Evolutionary conservation across 2,888 invertebrate genomes (phyloP).

Genomic region (Vannuccia rotundouncinata): DNA sequence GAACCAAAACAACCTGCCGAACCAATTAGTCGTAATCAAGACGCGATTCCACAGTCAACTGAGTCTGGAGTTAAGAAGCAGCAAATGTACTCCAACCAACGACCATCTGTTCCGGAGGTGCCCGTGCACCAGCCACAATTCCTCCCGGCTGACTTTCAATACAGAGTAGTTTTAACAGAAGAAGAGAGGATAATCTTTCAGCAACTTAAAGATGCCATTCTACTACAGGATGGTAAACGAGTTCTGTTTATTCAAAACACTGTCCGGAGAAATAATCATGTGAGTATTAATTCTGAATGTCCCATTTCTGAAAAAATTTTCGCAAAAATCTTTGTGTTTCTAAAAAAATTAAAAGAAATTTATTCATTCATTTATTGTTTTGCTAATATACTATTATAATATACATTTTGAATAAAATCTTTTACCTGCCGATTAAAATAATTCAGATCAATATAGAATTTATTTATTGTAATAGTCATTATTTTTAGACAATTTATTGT

Average conservation of each 20-base stretch:
- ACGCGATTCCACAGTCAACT: background rate
- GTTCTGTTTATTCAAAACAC: background rate
- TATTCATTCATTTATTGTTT: no score
- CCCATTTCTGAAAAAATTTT: no score
- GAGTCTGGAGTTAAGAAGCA: background rate
- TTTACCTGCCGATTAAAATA: no score
- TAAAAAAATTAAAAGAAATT: background rate
- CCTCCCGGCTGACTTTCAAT: background rate
- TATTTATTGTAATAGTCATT: no score
- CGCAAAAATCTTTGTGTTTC: no score
- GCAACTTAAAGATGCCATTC: background rate
- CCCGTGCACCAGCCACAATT: background rate
- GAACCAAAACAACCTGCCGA: background rate
- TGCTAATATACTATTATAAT: no score
- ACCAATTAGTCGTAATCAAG: background rate
- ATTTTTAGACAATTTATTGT: no score
- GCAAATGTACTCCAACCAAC: background rate
- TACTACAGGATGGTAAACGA: background rate
- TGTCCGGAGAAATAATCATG: background rate
- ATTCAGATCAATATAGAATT: no score
- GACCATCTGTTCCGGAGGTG: background rate
- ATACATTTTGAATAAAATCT: no score
- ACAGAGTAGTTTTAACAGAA: background rate
- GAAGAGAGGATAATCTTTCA: background rate
- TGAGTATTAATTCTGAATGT: no score